Evolutionary conservation across 2,113 vertebrate species (phyloP), one percentile per base, ranked within the genome.

Genomic region (Oenanthe melanoleuca): DNA sequence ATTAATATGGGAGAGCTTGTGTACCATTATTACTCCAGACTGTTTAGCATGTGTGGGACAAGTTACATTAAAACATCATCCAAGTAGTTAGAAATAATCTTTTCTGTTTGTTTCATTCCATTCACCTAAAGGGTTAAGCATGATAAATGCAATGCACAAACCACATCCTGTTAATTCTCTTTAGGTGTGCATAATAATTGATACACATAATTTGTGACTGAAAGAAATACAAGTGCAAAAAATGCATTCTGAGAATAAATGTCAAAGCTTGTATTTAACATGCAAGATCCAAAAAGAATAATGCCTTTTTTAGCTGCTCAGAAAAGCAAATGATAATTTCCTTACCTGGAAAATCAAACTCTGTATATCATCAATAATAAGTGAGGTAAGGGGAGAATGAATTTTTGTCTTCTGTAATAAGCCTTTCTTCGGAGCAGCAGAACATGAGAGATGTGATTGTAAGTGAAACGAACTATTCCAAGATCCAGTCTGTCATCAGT

Each of bases 311-410:
- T 33, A 92, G 38, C 74, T 75, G 25, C 55, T 81, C 34, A 94
- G 59, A 96, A 74, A 96, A 86, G 17, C 64, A 86, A 90, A 95
- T 70, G 12, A 74, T 86, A 17, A 80, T 97, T 88, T 95, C 38
- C 97, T 98, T 98, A 98, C 98, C 98, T 98, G 94, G 33, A 93
- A 90, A 61, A 73, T 81, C 57, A 93, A 96, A 96, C 89, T 92
- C 88, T 72, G 65, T 83, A 40, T 83, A 57, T 90, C 85, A 34
- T 95, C 91, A 88, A 34, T 75, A 75, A 37, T 86, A 52, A 14
- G 60, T 77, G 64, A 93, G 57, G 29, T 79, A 44, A 74, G 64
- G 53, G 64, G 42, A 42, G 66, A 78, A 86, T 83, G 45, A 95
- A 40, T 77, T 86, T 95, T 96, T 95, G 65, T 87, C 94, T 95